Conservation (phyloP, 2,113 vertebrate genomes). For the Hypocryptadius cinnamomeus region DNA sequence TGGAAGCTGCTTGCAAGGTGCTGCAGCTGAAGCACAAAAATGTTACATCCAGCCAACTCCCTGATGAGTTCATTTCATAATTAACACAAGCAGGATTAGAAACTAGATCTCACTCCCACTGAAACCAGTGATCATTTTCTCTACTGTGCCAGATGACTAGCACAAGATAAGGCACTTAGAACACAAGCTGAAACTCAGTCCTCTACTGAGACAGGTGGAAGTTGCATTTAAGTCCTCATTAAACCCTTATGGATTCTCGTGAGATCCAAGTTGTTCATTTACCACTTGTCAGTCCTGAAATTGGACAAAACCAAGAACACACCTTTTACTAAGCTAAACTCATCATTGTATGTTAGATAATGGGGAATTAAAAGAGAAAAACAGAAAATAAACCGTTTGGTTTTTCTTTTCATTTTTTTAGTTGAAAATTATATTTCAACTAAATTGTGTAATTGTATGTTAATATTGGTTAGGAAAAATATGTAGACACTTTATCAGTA, state of each 20-base stretch:
- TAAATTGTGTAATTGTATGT: background rate
- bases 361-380: background rate
- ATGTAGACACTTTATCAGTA: background rate
- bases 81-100: background rate
- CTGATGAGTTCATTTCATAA: background rate
- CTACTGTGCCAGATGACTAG: background rate
- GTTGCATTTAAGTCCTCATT: background rate
- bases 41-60: background rate
- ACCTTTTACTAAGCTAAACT: background rate
- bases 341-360: background rate
- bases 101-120: background rate
- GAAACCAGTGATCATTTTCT: background rate
- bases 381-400: rapidly evolving
- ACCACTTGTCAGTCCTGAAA: background rate
- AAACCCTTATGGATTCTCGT: background rate
- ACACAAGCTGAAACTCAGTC: background rate
- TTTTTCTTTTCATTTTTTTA: background rate
- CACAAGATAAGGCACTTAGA: background rate
- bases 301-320: background rate
- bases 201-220: background rate
- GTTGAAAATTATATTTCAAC: background rate
- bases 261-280: background rate
- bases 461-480: background rate
- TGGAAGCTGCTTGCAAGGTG: background rate
- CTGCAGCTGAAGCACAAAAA: background rate